phyloP scores from a whole-genome alignment of 2,113 vertebrate species.

The Nothoprocta pentlandii region DNA sequence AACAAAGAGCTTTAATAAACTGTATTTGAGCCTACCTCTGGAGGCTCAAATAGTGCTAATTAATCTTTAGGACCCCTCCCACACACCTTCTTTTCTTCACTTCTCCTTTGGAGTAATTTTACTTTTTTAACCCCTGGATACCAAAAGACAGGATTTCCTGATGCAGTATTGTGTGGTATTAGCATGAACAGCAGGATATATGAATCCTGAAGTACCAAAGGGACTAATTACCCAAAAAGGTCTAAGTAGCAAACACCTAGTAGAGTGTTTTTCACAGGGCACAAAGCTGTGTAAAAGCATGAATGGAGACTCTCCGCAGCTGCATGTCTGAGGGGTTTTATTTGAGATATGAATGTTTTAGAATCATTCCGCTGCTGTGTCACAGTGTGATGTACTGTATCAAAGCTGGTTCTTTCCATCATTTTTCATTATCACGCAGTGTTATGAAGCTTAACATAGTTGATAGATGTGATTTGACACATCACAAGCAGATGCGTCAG shows the following conservation, averaged over 20 bases:
- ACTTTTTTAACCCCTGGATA: conserved; percentile 1
- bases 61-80: conserved; percentile 3
- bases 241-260: conserved; percentile 36
- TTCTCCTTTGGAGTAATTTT: not conserved
- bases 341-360: not conserved
- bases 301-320: not conserved
- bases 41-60: not conserved
- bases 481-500: not conserved
- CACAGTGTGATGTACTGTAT: not conserved
- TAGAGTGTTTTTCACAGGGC: conserved; percentile 5
- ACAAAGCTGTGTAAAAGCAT: not conserved
- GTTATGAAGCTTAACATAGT: not conserved
- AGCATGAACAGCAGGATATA: not conserved
- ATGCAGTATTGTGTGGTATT: not conserved
- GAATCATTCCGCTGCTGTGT: not conserved
- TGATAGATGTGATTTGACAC: not conserved
- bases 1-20: not conserved
- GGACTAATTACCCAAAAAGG: conserved; percentile 61
- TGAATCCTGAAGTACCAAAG: not conserved
- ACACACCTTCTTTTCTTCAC: not conserved
- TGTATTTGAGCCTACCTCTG: not conserved
- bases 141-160: conserved; percentile 25
- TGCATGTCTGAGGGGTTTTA: not conserved
- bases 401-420: not conserved
- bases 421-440: not conserved